Conservation (phyloP, 2,888 invertebrate species). For the Allolobophora icterica region DNA sequence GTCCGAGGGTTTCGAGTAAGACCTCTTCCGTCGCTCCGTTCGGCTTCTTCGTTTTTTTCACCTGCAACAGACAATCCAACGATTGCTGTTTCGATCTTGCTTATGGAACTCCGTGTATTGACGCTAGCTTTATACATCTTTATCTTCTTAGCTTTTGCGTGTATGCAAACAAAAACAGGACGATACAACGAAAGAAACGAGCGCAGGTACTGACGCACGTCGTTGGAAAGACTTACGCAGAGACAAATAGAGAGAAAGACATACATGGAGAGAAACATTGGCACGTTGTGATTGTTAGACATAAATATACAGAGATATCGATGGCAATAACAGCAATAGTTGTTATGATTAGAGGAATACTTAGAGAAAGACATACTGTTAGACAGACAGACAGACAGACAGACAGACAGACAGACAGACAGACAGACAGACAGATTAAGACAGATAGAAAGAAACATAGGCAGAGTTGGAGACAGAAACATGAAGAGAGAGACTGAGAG, state of each 20-base stretch:
- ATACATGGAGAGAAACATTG: neutral
- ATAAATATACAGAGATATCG: neutral
- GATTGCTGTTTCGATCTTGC: neutral
- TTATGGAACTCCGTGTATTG: neutral
- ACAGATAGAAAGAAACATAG: too few relatives aligned
- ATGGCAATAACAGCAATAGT: too few relatives aligned
- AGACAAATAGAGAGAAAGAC: neutral
- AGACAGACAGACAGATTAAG: too few relatives aligned
- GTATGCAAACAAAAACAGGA: too few relatives aligned
- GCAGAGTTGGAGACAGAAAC: too few relatives aligned
- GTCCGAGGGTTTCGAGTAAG: neutral
- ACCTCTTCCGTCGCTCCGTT: constrained; percentile 19
- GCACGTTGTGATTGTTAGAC: neutral
- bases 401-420: too few relatives aligned
- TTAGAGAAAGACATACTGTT: too few relatives aligned
- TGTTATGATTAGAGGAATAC: too few relatives aligned
- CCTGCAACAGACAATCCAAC: constrained; percentile 20
- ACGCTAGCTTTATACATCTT: neutral
- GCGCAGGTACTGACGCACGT: neutral
- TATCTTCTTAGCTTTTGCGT: neutral
- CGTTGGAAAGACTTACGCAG: neutral
- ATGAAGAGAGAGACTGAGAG: too few relatives aligned
- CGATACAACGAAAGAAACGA: neutral
- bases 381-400: too few relatives aligned
- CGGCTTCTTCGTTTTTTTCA: constrained; percentile 15